Conservation (phyloP, 2,113 vertebrate genomes). For the Phoenicopterus ruber region DNA sequence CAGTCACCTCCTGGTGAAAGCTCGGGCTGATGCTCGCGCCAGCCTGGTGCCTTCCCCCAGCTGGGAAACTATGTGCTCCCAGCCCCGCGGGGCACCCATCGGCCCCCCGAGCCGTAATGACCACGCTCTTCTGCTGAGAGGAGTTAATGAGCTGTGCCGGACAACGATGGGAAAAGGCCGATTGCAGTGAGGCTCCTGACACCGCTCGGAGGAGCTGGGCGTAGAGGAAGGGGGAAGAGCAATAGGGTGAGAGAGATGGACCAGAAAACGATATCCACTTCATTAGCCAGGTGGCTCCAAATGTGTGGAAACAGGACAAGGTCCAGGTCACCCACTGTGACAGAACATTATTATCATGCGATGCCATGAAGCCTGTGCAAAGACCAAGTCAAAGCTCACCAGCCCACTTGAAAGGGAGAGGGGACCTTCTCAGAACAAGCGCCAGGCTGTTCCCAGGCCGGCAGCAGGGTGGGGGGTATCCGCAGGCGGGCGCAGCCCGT, state of each 20-base stretch:
- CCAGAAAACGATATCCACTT: slow-evolving; percentile 75
- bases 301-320: slow-evolving; percentile 82
- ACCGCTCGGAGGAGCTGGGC: slow-evolving; percentile 16
- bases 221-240: slow-evolving; percentile 40
- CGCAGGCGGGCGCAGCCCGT: background rate
- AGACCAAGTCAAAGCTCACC: slow-evolving; percentile 65
- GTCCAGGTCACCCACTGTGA: slow-evolving; percentile 89
- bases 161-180: slow-evolving; percentile 73
- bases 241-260: slow-evolving; percentile 65
- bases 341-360: slow-evolving; percentile 74
- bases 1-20: background rate
- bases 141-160: slow-evolving; percentile 78
- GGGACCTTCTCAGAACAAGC: background rate
- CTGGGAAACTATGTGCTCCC: slow-evolving; percentile 69
- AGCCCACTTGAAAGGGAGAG: slow-evolving; percentile 48
- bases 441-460: slow-evolving; percentile 16
- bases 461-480: background rate
- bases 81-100: slow-evolving; percentile 41
- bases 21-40: background rate
- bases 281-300: slow-evolving; percentile 68
- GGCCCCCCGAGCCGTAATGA: slow-evolving; percentile 21
- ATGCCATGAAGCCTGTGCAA: slow-evolving; percentile 76
- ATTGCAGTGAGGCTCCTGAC: slow-evolving; percentile 35
- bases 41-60: background rate
- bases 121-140: slow-evolving; percentile 57